Evolutionary conservation across 2,113 vertebrate genomes (phyloP).

Genomic region (Serilophus lunatus): DNA sequence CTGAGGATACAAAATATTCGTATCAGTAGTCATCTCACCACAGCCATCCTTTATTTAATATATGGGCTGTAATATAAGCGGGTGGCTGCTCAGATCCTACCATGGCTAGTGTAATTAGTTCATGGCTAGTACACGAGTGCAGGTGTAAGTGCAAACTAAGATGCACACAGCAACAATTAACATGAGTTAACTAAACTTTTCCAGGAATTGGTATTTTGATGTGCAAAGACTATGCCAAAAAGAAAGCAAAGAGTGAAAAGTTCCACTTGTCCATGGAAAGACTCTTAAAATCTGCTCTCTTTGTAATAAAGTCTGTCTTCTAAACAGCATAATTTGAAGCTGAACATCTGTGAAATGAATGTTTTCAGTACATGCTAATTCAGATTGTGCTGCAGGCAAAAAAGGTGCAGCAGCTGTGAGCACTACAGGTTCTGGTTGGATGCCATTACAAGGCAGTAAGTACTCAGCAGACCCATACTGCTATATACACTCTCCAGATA

Average conservation of each 20-base stretch:
- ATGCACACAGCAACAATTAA: not conserved
- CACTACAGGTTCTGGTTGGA: slow-evolving; percentile 52
- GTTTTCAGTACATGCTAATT: slow-evolving; percentile 58
- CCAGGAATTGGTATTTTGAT: not conserved
- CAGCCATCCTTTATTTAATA: not conserved
- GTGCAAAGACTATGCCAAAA: not conserved
- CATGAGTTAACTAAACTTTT: not conserved
- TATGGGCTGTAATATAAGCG: not conserved
- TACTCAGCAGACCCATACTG: not conserved
- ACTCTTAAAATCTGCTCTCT: not conserved
- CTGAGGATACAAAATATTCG: not conserved
- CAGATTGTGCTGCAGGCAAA: slow-evolving; percentile 45
- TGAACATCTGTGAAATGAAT: slow-evolving; percentile 60
- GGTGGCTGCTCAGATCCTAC: not conserved
- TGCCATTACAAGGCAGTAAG: slow-evolving; percentile 34
- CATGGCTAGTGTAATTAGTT: not conserved
- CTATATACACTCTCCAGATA: not conserved
- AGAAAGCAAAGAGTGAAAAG: not conserved
- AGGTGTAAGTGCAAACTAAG: not conserved
- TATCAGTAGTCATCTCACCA: not conserved
- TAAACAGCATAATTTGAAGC: slow-evolving; percentile 26
- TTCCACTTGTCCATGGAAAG: not conserved
- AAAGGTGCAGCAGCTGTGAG: slow-evolving; percentile 66
- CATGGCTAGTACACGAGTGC: not conserved
- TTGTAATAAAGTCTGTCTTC: not conserved